Base-by-base conservation (phyloP, 2,113 vertebrate genomes). In the Eira barbara region DNA sequence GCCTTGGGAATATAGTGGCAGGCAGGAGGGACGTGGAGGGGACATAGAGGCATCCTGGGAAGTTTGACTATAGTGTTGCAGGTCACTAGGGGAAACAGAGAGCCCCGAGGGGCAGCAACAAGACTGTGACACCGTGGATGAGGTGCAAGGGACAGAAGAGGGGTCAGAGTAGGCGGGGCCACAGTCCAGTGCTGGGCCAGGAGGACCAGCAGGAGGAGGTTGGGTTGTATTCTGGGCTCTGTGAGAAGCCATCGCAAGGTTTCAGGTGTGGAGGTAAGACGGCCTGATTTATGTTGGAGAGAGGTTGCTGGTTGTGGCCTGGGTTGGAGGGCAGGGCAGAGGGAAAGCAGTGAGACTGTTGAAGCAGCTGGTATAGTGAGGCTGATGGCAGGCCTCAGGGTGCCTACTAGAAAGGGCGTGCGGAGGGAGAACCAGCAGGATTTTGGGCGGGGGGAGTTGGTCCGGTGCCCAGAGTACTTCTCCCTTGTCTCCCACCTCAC, bases 131-230 rank as follows among this genome's bases (percentile, higher is more conserved):
- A 21, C 21, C 9, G 1, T 73, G 21, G n/a, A 15, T 7, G 13
- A 45, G 25, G 39, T 15, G 39, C 12, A 74, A 14, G 57, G 57
- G 45, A 45, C 34, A 4, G 3, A 76, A 36, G 31, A 18, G 9
- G 15, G 11, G 31, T 42, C 47, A 23, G 5, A 52, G 39, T 20
- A 8, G 31, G 29, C 29, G 14, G 23, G 57, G 11, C 59, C 65
- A 9, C 7, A 10, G 73, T 23, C 20, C 6, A 1, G 39, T 18
- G 3, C 49, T 45, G 9, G 12, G 29, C 42, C 52, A 1, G 1
- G 63, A 52, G 36, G 25, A 47, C 55, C 15, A 7, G 39, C 4
- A 2, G 29, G 39, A n/a, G n/a, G 4, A 76, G 47, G n/a, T n/a
- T 39, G 57, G 27, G 25, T 52, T 87, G 87, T 49, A 63, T 42